A percentile compares a stretch with the other conserved stretches of the same genome.
phyloP scores from a whole-genome alignment of 2,888 invertebrate species.

The Pycnomerus fuliginosus region DNA sequence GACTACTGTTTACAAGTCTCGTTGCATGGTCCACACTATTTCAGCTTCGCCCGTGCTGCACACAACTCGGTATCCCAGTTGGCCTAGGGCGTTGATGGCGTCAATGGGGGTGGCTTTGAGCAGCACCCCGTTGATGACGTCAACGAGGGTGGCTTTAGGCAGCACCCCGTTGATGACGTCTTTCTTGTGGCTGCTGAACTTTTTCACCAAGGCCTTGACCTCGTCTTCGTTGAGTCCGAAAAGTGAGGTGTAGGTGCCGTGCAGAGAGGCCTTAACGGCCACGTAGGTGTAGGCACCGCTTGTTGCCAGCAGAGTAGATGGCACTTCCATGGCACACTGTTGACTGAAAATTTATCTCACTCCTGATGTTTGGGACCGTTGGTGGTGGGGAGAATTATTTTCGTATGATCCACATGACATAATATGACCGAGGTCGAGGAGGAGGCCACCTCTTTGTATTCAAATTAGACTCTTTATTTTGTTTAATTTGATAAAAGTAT shows the following conservation, averaged over 20 bases:
- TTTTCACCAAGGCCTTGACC: constrained; percentile 66
- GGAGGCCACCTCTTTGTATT: constrained; percentile 85
- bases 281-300: constrained; percentile 67
- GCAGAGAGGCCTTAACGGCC: constrained; percentile 77
- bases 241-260: constrained; percentile 70
- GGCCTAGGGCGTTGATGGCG: constrained; percentile 72
- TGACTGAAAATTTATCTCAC: no score
- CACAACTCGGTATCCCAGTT: constrained; percentile 75
- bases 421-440: constrained; percentile 85
- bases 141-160: constrained; percentile 68
- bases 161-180: constrained; percentile 71
- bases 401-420: constrained; percentile 93
- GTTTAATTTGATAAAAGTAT: no score
- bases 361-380: constrained; percentile 42
- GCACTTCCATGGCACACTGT: constrained; percentile 53
- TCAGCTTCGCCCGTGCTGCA: constrained; percentile 79
- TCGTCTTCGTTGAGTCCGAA: constrained; percentile 76
- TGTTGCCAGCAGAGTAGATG: constrained; percentile 50
- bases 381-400: constrained; percentile 84
- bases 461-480: no score
- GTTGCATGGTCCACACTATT: constrained; percentile 80
- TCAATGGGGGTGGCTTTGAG: constrained; percentile 69
- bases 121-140: constrained; percentile 70
- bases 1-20: no score
- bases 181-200: constrained; percentile 62